These are phyloP conservation scores for Sapayoa aenigma DNA, from an alignment of 2,113 vertebrate species.

Conservation along the genomic window DNA sequence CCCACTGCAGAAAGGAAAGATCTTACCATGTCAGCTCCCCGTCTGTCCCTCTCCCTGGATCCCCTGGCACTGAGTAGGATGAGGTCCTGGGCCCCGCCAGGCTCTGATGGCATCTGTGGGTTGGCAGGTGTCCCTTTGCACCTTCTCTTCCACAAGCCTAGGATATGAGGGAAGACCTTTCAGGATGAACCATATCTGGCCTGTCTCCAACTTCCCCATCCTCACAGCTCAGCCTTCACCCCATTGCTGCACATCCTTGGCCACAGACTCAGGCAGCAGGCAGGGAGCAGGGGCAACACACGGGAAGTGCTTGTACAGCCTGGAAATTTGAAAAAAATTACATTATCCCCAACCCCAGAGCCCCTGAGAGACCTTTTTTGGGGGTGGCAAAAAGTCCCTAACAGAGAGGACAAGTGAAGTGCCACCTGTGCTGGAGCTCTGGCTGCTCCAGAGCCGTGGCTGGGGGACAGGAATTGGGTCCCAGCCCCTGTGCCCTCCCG, in stretches of 20 bases:
- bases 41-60: too few species aligned
- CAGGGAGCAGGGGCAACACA: not conserved
- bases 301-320: not conserved
- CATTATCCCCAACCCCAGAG: too few species aligned
- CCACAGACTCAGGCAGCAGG: not conserved
- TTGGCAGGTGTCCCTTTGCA: not conserved
- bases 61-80: not conserved
- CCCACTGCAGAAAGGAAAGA: not conserved
- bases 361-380: not conserved
- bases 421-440: not conserved
- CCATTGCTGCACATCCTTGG: not conserved
- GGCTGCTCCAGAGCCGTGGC: not conserved
- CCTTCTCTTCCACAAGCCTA: not conserved
- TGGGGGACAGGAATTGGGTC: not conserved
- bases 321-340: not conserved
- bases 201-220: not conserved
- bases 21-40: not conserved
- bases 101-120: not conserved
- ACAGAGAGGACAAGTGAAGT: not conserved
- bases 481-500: not conserved
- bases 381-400: accelerated
- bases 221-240: too few species aligned
- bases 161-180: not conserved
- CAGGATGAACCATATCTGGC: not conserved
- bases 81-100: not conserved